These are phyloP conservation scores for Fistularia commersonii DNA, from an alignment of 2,797 vertebrate species.

Conservation along the genomic window DNA sequence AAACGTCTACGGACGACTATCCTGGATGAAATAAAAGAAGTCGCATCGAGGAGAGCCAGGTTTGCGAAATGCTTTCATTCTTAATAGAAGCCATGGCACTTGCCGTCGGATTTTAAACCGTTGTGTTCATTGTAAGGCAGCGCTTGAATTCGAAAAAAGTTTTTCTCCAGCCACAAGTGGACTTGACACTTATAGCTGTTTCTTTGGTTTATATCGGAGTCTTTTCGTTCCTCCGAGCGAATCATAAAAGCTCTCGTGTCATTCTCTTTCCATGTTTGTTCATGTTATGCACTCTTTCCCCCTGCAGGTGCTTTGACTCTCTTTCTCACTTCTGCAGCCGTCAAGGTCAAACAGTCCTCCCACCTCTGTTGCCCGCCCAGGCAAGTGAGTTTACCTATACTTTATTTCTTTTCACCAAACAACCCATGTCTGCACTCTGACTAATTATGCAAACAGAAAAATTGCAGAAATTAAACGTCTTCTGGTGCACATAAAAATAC, in stretches of 20 bases:
- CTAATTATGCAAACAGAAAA: no score
- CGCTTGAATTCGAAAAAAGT: constrained; percentile 27
- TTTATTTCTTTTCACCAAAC: no score
- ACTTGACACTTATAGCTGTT: constrained; percentile 14
- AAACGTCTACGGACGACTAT: constrained; percentile 18
- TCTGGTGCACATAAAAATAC: no score
- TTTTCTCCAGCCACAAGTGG: constrained; percentile 13
- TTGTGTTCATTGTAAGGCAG: constrained; percentile 60
- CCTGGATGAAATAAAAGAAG: constrained; percentile 42
- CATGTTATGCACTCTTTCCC: constrained; percentile 3
- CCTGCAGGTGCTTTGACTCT: constrained; percentile 7
- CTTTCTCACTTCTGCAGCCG: constrained; percentile 5
- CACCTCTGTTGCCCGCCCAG: no score
- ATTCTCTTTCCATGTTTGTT: constrained; percentile 1
- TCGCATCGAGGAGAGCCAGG: constrained; percentile 18
- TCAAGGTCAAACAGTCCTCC: constrained; percentile 15
- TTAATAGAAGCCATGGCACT: constrained; percentile 54
- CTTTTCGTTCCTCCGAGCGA: constrained; percentile 37
- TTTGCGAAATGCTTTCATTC: constrained; percentile 28
- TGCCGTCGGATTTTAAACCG: constrained; percentile 43
- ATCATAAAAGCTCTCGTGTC: constrained; percentile 32
- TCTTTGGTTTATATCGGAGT: constrained; percentile 61
- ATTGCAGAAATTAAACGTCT: no score
- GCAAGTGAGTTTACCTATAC: no score
- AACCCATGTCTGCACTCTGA: no score